Base-by-base conservation (phyloP, 2,797 vertebrate genomes). In the Semaprochilodus insignis region DNA sequence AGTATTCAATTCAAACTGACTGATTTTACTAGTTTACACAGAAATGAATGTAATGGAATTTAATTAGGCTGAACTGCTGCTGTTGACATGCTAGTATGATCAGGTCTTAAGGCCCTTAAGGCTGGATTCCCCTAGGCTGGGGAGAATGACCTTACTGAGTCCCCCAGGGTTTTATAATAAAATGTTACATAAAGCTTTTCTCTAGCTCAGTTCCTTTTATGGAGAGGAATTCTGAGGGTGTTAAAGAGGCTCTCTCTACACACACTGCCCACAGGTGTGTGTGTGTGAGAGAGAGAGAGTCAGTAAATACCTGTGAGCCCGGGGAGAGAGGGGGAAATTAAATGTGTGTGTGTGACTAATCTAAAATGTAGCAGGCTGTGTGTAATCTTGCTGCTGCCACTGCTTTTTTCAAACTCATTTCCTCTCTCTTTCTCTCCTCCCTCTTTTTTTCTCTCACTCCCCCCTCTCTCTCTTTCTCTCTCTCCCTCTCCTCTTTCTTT, bases 301-400 rank as follows among this genome's bases (percentile, higher is more conserved):
- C 17, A n/a, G 60, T 63, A 63, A 27, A 27, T 63, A 25, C 25
- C 60, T 63, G 60, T 25, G 62, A 16, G 62, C 14, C 4, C 4
- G 16, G 60, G n/a, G 60, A 62, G 60, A 62, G 60, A 62, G 60
- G 23, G 60, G 23, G 60, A 62, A 62, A 62, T 62, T 65, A 34
- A 31, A 34, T 63, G 60, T 63, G 60, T 62, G 73, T 77, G 66
- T 63, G 55, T 16, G 40, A 63, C 10, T 76, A 59, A 48, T 70
- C 25, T 72, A 23, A 60, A 65, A n/a, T 76, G 74, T 62, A 40
- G 27, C 27, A 34, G 34, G 6, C 21, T 40, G 73, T 82, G 74
- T 77, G 54, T 80, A 62, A 66, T 69, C 66, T 75, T 74, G 69
- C 76, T 52, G 52, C 69, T 78, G 74, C 78, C 44, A 36, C 40